Conservation (phyloP, 2,113 vertebrate genomes). For the Hydropotes inermis region DNA sequence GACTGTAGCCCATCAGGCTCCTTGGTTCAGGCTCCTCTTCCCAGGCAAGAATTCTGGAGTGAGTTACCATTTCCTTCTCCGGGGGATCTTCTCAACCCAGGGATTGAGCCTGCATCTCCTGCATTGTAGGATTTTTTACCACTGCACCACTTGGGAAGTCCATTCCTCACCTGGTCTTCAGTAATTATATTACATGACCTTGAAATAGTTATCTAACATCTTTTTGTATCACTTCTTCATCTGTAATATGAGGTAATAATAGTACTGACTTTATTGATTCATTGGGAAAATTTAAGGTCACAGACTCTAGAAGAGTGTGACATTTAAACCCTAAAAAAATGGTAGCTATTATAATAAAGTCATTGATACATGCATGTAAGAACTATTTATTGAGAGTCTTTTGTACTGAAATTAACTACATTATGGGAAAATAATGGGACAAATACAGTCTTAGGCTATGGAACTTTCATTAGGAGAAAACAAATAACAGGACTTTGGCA, state of each 20-base stretch:
- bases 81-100: not conserved
- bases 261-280: not conserved
- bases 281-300: not conserved
- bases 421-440: not conserved
- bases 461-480: not conserved
- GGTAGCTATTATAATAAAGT: not conserved
- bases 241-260: not conserved
- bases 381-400: not conserved
- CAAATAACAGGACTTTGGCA: not conserved
- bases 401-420: not conserved
- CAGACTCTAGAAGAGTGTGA: not conserved
- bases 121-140: not conserved
- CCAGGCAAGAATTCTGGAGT: not conserved
- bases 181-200: not conserved
- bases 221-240: not conserved
- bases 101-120: not conserved
- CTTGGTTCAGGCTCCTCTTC: not conserved
- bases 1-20: not conserved
- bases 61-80: not conserved
- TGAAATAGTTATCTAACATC: not conserved
- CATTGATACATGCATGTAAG: not conserved
- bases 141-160: not conserved
- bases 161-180: not conserved
- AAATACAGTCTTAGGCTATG: not conserved
- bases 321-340: not conserved